Evolutionary conservation across 2,113 vertebrate species (phyloP).

Genomic region (Corvus hawaiiensis): DNA sequence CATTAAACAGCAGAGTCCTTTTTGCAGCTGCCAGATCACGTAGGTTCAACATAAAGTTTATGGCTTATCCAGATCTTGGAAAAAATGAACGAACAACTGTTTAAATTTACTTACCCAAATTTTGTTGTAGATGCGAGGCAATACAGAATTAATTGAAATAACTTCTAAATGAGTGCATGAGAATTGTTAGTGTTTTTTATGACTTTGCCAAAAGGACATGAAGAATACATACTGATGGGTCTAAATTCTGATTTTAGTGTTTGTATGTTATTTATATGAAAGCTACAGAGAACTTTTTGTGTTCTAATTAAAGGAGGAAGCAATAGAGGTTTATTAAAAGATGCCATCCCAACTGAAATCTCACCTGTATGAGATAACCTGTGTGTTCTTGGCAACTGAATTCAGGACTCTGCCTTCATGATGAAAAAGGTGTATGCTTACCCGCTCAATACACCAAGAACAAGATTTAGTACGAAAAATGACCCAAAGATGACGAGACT

Average conservation of each 20-base stretch:
- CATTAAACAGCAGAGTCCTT: slow-evolving; percentile 70
- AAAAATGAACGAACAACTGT: not conserved
- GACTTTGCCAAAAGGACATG: not conserved
- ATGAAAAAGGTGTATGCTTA: slow-evolving; percentile 87
- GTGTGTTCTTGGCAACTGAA: slow-evolving; percentile 76
- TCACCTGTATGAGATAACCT: slow-evolving; percentile 63
- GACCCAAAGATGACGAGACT: slow-evolving; percentile 99
- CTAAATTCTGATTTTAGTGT: not conserved
- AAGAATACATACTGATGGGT: not conserved
- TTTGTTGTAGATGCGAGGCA: not conserved
- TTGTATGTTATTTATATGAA: not conserved
- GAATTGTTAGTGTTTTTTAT: not conserved
- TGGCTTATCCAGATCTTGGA: not conserved
- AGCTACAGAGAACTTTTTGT: not conserved
- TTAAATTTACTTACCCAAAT: slow-evolving; percentile 16
- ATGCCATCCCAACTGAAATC: not conserved
- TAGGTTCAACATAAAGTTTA: slow-evolving; percentile 17
- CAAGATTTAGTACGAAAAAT: slow-evolving; percentile 99
- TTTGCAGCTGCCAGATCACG: slow-evolving; percentile 72
- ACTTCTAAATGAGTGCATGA: not conserved
- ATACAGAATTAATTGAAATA: not conserved
- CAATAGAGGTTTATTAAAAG: not conserved
- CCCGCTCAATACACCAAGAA: slow-evolving; percentile 99
- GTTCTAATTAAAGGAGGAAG: not conserved
- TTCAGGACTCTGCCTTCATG: slow-evolving; percentile 75